Percentiles rank a stretch among this genome's conserved stretches.
These are phyloP conservation scores for Spea hammondii DNA, from an alignment of 2,797 vertebrate genomes.

Conservation along the genomic window DNA sequence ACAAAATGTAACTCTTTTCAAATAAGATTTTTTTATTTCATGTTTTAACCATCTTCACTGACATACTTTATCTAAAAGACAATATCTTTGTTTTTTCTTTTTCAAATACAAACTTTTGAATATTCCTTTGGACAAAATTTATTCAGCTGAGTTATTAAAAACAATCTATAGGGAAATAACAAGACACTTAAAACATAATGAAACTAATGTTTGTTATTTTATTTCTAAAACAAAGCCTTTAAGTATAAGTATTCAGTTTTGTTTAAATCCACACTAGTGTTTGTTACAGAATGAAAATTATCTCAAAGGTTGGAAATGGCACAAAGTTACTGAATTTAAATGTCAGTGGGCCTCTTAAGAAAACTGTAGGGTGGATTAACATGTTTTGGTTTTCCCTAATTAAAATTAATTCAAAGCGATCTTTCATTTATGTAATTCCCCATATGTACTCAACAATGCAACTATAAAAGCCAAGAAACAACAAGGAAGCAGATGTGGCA, in stretches of 20 bases:
- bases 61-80: not conserved
- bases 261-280: constrained; percentile 30
- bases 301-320: not conserved
- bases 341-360: not conserved
- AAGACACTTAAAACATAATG: constrained; percentile 40
- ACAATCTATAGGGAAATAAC: constrained; percentile 44
- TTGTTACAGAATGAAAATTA: constrained; percentile 27
- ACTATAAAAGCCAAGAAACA: not conserved
- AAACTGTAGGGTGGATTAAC: not conserved
- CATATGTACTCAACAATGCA: not conserved
- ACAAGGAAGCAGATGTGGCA: no score
- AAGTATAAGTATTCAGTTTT: constrained; percentile 22
- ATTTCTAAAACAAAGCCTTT: constrained; percentile 11
- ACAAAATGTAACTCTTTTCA: not conserved
- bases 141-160: constrained; percentile 35
- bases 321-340: not conserved
- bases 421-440: not conserved
- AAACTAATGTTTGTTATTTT: constrained; percentile 27
- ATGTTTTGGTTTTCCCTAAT: constrained; percentile 10
- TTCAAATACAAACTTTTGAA: constrained; percentile 20
- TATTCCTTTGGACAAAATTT: constrained; percentile 18
- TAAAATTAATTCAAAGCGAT: not conserved
- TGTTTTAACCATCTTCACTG: not conserved
- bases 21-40: constrained; percentile 11
- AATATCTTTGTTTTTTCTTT: constrained; percentile 23